These are phyloP conservation scores for Psittacula derbiana DNA, from an alignment of 2,797 vertebrate species.

Conservation along the genomic window DNA sequence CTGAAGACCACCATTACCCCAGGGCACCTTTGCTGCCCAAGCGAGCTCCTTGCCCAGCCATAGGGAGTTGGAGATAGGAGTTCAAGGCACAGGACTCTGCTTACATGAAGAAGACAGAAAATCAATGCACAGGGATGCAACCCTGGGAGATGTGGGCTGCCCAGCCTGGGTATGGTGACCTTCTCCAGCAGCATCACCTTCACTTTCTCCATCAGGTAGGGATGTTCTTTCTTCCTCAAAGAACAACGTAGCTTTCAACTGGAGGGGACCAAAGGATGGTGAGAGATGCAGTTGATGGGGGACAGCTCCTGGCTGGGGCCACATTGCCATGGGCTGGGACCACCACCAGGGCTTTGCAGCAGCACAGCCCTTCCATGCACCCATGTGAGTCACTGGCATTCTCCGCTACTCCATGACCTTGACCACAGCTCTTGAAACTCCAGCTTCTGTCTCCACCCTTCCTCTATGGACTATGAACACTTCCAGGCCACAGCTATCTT, in stretches of 20 bases:
- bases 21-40: neutral
- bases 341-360: neutral
- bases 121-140: neutral
- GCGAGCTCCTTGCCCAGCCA: neutral
- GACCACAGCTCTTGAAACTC: neutral
- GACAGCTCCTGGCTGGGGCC: neutral
- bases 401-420: neutral
- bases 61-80: neutral
- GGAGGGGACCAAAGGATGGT: neutral
- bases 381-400: neutral
- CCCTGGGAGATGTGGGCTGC: neutral
- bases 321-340: accelerated
- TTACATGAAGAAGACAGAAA: neutral
- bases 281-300: neutral
- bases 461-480: constrained; percentile 5
- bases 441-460: constrained; percentile 26
- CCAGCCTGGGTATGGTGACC: neutral
- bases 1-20: accelerated
- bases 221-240: neutral
- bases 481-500: constrained; percentile 30
- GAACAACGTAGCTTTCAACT: neutral
- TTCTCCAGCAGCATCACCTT: neutral
- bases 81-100: neutral
- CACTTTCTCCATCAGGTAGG: neutral
- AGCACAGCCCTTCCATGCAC: neutral